These are phyloP conservation scores for Muscidifurax raptorellus DNA, from an alignment of 1,140 invertebrate genomes.

Conservation along the genomic window DNA sequence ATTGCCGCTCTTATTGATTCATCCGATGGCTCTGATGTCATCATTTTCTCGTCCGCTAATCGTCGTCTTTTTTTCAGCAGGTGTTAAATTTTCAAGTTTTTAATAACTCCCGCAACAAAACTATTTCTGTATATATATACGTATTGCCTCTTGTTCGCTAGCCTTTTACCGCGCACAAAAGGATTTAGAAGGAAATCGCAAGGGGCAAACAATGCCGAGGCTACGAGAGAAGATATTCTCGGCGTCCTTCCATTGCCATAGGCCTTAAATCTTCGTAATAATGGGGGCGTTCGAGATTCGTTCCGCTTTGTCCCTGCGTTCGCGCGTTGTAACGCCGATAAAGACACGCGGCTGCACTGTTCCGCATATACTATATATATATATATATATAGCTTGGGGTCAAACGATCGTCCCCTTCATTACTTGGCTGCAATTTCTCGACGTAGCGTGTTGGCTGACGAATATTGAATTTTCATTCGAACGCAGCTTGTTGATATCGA, in stretches of 20 bases:
- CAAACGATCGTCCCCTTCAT: too few species aligned
- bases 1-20: too few species aligned
- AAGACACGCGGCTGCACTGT: not conserved
- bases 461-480: not conserved
- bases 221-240: not conserved
- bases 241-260: not conserved
- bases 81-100: too few species aligned
- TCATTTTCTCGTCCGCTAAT: too few species aligned
- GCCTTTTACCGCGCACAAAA: not conserved
- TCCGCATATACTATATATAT: too few species aligned
- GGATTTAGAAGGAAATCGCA: slow-evolving; percentile 13
- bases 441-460: too few species aligned
- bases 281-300: slow-evolving; percentile 22
- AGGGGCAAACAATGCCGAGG: slow-evolving; percentile 20
- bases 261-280: slow-evolving; percentile 30
- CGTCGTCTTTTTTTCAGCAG: too few species aligned
- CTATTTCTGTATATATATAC: too few species aligned
- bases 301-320: slow-evolving; percentile 1
- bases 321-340: not conserved
- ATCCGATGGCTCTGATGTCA: too few species aligned
- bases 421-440: too few species aligned
- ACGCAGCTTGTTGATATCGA: not conserved
- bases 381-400: too few species aligned
- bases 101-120: too few species aligned
- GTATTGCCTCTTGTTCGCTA: not conserved